A percentile compares a stretch with the other conserved stretches of the same genome.
Conservation (phyloP, 2,113 vertebrate genomes). For the Chrysemys picta region DNA sequence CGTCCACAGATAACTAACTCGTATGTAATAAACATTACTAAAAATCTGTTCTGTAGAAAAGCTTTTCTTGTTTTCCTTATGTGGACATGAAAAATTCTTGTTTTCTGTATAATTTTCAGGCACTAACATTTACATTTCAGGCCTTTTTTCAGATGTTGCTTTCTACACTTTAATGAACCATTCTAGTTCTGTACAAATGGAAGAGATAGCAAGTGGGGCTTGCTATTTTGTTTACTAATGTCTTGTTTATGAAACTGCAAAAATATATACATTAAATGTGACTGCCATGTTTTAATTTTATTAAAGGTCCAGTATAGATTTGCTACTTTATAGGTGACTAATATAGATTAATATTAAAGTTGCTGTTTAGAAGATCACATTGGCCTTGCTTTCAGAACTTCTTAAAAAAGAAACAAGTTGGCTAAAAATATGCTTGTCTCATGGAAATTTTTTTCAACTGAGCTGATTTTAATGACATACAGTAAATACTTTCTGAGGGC, state of each 20-base stretch:
- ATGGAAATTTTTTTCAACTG: neutral
- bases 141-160: neutral
- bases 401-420: neutral
- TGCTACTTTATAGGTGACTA: no score
- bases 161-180: conserved; percentile 7
- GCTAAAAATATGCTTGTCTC: neutral
- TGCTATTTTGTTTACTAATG: conserved; percentile 8
- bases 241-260: neutral
- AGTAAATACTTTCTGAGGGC: neutral
- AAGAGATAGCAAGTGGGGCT: neutral
- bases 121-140: neutral
- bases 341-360: neutral
- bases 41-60: neutral
- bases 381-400: neutral
- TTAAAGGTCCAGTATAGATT: no score
- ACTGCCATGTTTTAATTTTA: neutral
- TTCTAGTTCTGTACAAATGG: neutral
- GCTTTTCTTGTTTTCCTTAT: neutral
- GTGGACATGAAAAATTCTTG: neutral
- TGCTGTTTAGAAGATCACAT: neutral
- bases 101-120: neutral
- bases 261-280: neutral
- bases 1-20: neutral
- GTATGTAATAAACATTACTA: neutral
- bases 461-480: neutral